Evolutionary conservation across 2,797 vertebrate genomes (phyloP), one percentile per base, ranked within the genome.

Genomic region (Eutrigla gurnardus): DNA sequence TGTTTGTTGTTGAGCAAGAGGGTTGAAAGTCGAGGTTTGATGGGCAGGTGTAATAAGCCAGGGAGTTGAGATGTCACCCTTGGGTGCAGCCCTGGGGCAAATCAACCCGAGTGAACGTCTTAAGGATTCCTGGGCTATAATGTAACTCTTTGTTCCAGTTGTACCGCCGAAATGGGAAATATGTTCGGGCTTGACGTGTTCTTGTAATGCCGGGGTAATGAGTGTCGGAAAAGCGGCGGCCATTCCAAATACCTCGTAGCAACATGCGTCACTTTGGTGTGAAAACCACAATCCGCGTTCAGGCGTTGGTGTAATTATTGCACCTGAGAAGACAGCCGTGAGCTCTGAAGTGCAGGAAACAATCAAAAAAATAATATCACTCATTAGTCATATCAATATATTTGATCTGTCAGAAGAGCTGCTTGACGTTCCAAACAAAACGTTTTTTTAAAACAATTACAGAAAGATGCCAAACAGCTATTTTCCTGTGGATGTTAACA

Each of bases 41-140:
- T 61, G 49, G 92, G 88, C 93, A 93, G 92, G 91, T 92, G 90
- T 93, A 94, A 95, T 95, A 94, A 92, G 68, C 82, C 90, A 83
- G 74, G 25, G 72, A 92, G 91, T 86, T 88, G 82, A 91, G 90
- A 92, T 91, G 92, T 93, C 93, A 90, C 90, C 90, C 89, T 68
- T 81, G 89, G 92, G 90, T 78, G 77, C 86, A 78, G 93, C 93
- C 25, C 87, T 18, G 0, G 77, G 90, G 92, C 77, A 75, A 87
- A 85, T 53, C 14, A 74, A 81, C 73, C 85, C 83, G 63, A 64
- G 69, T 63, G 73, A 90, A 86, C 42, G 70, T 82, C 82, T 74
- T 25, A 65, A 88, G 54, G 86, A 92, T 93, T 93, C 86, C 77
- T 78, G 12, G 47, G 79, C 82, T 65, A 93, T 89, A 94, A 92